Conservation (phyloP, 2,888 invertebrate species). For the Lapara coniferarum region DNA sequence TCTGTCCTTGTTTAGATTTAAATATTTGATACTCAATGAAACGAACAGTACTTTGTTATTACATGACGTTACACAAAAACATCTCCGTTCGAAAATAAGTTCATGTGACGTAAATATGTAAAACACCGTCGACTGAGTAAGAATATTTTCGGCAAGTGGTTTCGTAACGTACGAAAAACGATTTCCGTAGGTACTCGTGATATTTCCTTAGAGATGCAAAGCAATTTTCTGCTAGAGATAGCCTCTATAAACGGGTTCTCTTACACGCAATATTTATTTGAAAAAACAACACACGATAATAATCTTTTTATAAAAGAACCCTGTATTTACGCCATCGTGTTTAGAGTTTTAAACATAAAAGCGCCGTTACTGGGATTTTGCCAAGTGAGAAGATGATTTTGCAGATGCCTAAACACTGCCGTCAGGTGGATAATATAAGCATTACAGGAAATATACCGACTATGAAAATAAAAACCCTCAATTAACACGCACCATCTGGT, state of each 20-base stretch:
- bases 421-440: slow-evolving; percentile 44
- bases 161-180: slow-evolving; percentile 64
- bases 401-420: slow-evolving; percentile 27
- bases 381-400: slow-evolving; percentile 26
- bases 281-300: slow-evolving; percentile 48
- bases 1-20: slow-evolving; percentile 21
- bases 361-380: slow-evolving; percentile 26
- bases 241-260: slow-evolving; percentile 69
- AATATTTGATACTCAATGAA: slow-evolving; percentile 25
- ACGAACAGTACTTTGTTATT: background rate
- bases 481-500: slow-evolving; percentile 55
- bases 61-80: slow-evolving; percentile 1
- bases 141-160: slow-evolving; percentile 57
- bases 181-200: slow-evolving; percentile 60
- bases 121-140: background rate
- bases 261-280: slow-evolving; percentile 62
- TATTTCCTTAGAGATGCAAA: slow-evolving; percentile 80
- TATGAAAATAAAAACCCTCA: slow-evolving; percentile 44
- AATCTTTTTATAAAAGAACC: slow-evolving; percentile 39
- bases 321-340: slow-evolving; percentile 27
- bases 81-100: slow-evolving; percentile 10
- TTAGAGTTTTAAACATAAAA: slow-evolving; percentile 35
- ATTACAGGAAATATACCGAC: slow-evolving; percentile 39
- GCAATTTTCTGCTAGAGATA: slow-evolving; percentile 79
- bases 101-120: background rate